Evolutionary conservation across 2,888 invertebrate genomes (phyloP), one percentile per base, ranked within the genome.

Genomic region (Germaria angustata): DNA sequence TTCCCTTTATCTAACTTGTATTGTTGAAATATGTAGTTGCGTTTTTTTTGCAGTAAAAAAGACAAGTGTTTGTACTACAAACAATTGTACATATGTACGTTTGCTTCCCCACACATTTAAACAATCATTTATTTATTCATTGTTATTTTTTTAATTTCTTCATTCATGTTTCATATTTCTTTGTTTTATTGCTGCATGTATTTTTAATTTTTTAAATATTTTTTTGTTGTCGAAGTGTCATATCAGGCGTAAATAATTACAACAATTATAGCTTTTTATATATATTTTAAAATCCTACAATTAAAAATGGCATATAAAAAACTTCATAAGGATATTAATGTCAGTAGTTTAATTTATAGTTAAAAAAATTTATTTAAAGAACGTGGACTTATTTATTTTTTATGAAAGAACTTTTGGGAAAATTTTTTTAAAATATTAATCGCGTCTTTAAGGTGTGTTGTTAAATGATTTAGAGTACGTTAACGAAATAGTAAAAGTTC

Each of bases 211-310:
- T n/a, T n/a, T 36, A 13, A 51, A 20, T 20, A 17, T 39, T 32
- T 53, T 55, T 53, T 39, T 61, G 13, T 28, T 49, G 34, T 49
- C 24, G 11, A 49, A 76, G 46, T 65, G 59, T 17, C 55, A 44
- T 46, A 75, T 63, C 78, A 75, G 73, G 63, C 78, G 78, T 69
- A 44, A 78, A 78, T 81, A 69, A 81, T 81, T 81, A 65, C 57
- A 75, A 59, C 77, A 73, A 63, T 81, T 81, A 68, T 73, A 51
- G 5, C 22, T 66, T 46, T 69, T 24, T 34, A 22, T 46, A 13
- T 55, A 9, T 17, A 53, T 61, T 53, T 51, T 63, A 6, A 51
- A 77, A 61, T 46, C 36, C 53, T 61, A 20, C 55, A 73, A 68
- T 77, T 81, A 68, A 73, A 28, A 77, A 51, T 68, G 55, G 13